These are phyloP conservation scores for Serilophus lunatus DNA, from an alignment of 2,113 vertebrate genomes.

Conservation along the genomic window DNA sequence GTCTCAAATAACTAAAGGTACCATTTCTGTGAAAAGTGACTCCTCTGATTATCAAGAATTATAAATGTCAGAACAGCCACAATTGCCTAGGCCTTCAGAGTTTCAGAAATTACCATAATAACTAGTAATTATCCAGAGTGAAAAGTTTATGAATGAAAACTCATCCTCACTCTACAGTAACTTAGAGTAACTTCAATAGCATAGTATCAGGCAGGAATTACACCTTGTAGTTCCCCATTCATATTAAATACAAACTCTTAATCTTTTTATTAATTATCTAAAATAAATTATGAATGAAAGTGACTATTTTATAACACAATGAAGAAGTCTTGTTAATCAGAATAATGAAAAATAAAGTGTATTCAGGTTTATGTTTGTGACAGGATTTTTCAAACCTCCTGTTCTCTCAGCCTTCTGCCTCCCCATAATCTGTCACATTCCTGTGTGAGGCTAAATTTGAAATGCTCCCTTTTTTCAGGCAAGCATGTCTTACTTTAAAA, in stretches of 20 bases:
- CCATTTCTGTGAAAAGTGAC: not conserved
- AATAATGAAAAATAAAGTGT: not conserved
- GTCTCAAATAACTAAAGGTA: not conserved
- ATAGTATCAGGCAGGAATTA: not conserved
- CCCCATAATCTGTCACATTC: not conserved
- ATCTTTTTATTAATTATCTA: not conserved
- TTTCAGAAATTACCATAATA: slow-evolving; percentile 16
- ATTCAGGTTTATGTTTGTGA: not conserved
- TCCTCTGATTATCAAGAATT: slow-evolving; percentile 18
- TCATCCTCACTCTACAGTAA: not conserved
- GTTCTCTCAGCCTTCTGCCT: not conserved
- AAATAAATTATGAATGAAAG: not conserved
- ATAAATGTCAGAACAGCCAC: not conserved
- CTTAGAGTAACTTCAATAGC: not conserved
- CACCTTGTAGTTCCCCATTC: not conserved
- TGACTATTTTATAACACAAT: not conserved
- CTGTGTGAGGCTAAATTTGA: not conserved
- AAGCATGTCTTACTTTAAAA: not conserved
- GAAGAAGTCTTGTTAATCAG: not conserved
- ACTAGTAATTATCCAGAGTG: not conserved
- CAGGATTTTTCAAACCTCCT: not conserved
- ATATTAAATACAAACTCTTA: not conserved
- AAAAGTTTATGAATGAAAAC: slow-evolving; percentile 37
- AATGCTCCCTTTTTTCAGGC: not conserved
- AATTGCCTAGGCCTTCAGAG: not conserved